Conservation (phyloP, 2,113 vertebrate species). For the Oxyruncus cristatus region DNA sequence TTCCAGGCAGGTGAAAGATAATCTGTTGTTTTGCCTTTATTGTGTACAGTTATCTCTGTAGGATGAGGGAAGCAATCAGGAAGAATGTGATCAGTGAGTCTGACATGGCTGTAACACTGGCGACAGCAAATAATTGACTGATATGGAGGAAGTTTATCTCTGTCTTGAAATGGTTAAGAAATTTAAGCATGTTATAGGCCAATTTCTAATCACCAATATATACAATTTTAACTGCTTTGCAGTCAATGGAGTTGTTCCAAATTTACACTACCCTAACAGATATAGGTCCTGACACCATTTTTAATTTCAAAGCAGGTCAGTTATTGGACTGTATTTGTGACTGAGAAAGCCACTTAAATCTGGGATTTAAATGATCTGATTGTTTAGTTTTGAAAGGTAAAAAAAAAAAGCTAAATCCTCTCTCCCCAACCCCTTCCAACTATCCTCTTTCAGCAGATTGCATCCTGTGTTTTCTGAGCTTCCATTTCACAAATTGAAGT, state of each 20-base stretch:
- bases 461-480: neutral
- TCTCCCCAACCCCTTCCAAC: neutral
- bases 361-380: neutral
- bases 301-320: slow-evolving; percentile 6
- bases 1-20: slow-evolving; percentile 12
- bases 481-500: neutral
- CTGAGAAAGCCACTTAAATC: neutral
- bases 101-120: neutral
- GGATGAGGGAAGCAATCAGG: neutral
- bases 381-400: neutral
- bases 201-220: neutral
- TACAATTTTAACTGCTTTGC: neutral
- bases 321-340: neutral
- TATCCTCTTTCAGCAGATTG: neutral
- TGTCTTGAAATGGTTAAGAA: slow-evolving; percentile 3
- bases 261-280: neutral
- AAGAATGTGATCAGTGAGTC: neutral
- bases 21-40: slow-evolving; percentile 13
- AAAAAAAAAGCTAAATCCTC: neutral
- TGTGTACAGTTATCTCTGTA: neutral
- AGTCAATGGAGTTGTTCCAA: neutral
- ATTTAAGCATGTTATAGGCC: slow-evolving; percentile 20
- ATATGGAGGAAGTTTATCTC: neutral
- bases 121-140: neutral
- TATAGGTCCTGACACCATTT: neutral